A percentile compares a stretch with the other conserved stretches of the same genome.
These are phyloP conservation scores for Sebastolobus altivelis DNA, from an alignment of 2,797 vertebrate genomes.

Conservation along the genomic window DNA sequence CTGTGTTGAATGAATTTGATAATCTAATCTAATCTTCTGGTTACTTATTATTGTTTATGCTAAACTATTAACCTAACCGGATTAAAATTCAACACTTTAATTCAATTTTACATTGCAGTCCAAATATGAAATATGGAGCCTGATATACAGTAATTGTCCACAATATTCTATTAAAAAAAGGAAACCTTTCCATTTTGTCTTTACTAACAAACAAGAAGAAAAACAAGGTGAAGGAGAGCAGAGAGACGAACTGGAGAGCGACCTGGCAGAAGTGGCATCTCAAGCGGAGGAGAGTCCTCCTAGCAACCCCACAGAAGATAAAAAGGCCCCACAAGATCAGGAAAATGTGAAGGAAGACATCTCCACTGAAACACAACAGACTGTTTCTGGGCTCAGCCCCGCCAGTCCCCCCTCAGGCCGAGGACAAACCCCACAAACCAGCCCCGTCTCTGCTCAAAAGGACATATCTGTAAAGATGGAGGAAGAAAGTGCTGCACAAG, in stretches of 20 bases:
- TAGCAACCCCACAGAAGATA: slow-evolving; percentile 23
- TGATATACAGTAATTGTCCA: background rate
- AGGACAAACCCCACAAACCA: slow-evolving; percentile 50
- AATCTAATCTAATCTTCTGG: background rate
- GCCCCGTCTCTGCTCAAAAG: slow-evolving; percentile 47
- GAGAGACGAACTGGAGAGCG: slow-evolving; percentile 39
- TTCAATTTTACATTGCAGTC: background rate
- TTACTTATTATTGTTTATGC: background rate
- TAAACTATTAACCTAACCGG: background rate
- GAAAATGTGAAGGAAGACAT: slow-evolving; percentile 32
- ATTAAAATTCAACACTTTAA: background rate
- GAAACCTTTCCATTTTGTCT: background rate
- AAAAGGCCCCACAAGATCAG: slow-evolving; percentile 22
- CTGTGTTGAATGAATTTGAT: background rate
- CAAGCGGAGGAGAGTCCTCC: slow-evolving; percentile 57
- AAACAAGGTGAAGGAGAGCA: slow-evolving; percentile 58
- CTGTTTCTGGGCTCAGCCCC: background rate
- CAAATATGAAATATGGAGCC: background rate
- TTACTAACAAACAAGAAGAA: slow-evolving; percentile 46
- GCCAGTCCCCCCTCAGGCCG: slow-evolving; percentile 16
- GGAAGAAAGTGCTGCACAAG: slow-evolving; percentile 50
- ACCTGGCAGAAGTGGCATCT: slow-evolving; percentile 45
- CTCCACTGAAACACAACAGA: slow-evolving; percentile 42
- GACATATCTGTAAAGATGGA: slow-evolving; percentile 60
- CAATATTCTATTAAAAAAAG: background rate